Evolutionary conservation across 1,140 invertebrate species (phyloP).

Genomic region (Phymorhynchus buccinoides): DNA sequence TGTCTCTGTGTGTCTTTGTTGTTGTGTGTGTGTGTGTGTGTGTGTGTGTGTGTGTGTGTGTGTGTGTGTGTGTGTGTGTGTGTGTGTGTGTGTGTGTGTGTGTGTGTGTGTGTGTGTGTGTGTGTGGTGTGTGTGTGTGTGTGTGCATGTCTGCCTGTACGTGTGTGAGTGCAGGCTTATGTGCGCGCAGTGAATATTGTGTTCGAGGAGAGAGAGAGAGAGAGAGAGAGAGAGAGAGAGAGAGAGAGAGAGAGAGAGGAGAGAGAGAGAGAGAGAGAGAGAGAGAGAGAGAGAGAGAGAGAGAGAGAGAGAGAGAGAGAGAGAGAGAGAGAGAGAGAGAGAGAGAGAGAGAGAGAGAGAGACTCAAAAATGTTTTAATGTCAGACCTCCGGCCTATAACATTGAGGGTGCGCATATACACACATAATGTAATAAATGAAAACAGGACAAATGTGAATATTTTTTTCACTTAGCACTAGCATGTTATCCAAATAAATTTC

Average conservation of each 20-base stretch:
- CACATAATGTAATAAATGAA: too few relatives aligned
- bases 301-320: not conserved
- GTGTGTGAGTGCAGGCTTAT: not conserved
- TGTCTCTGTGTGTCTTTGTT: too few relatives aligned
- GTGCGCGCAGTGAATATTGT: not conserved
- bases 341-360: not conserved
- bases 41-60: too few relatives aligned
- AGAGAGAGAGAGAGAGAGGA: not conserved
- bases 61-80: too few relatives aligned
- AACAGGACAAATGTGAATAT: too few relatives aligned
- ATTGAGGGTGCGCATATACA: too few relatives aligned
- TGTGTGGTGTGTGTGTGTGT: not conserved
- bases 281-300: not conserved
- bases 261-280: not conserved
- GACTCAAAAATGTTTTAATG: too few relatives aligned
- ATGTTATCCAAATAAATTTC: too few relatives aligned
- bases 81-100: too few relatives aligned
- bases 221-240: not conserved
- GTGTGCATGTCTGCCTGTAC: not conserved
- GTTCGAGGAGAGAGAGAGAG: not conserved
- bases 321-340: not conserved
- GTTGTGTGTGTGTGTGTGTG: too few relatives aligned
- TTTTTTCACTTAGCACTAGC: too few relatives aligned
- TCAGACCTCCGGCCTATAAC: too few relatives aligned
- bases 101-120: not conserved